phyloP scores from a whole-genome alignment of 1,140 invertebrate genomes.

The Asobara japonica region DNA sequence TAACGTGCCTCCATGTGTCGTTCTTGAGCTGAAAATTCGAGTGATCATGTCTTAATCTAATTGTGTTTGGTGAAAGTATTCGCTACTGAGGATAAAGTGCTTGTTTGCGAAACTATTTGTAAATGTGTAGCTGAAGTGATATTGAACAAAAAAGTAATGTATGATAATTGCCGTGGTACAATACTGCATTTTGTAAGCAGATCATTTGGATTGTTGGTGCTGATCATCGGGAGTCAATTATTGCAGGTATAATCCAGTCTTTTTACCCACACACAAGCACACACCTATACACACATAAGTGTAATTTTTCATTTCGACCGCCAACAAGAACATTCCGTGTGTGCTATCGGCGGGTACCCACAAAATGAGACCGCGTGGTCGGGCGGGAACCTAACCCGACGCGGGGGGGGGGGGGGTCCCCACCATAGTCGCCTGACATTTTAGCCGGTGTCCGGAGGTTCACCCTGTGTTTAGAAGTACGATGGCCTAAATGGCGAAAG shows the following conservation, averaged over 20 bases:
- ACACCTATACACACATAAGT: too few relatives aligned
- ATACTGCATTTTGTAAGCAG: background rate
- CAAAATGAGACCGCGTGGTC: too few relatives aligned
- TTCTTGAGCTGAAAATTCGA: background rate
- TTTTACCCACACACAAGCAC: too few relatives aligned
- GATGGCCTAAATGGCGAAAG: too few relatives aligned
- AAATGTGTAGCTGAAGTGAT: background rate
- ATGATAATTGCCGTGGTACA: background rate
- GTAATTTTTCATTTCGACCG: too few relatives aligned
- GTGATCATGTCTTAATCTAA: background rate
- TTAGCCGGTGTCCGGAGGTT: too few relatives aligned
- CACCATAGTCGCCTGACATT: too few relatives aligned
- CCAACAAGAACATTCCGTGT: too few relatives aligned
- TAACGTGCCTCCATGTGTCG: background rate
- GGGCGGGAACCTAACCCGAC: too few relatives aligned
- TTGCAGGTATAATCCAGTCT: background rate
- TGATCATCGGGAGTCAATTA: background rate
- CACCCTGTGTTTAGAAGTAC: too few relatives aligned
- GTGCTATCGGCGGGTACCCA: too few relatives aligned
- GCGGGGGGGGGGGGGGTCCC: too few relatives aligned
- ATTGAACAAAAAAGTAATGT: background rate
- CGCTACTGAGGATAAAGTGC: background rate
- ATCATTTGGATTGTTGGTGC: background rate
- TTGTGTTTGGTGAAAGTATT: background rate
- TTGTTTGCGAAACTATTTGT: background rate